Evolutionary conservation across 2,797 vertebrate species (phyloP).

Genomic region (Brachymystax lenok): DNA sequence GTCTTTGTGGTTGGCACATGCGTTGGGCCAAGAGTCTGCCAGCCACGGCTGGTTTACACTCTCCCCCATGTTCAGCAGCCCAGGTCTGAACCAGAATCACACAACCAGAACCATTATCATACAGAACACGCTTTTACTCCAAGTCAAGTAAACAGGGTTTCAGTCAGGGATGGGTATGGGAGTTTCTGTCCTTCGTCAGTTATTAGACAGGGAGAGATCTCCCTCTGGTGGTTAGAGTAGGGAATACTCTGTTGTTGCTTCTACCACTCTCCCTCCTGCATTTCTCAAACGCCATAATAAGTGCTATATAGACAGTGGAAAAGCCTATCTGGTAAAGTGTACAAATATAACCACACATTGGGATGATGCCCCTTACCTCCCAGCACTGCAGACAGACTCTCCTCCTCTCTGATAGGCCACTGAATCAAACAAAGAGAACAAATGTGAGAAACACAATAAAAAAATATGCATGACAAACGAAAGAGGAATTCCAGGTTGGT

Average conservation of each 20-base stretch:
- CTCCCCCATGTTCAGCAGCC: conserved; percentile 90
- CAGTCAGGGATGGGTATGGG: not conserved
- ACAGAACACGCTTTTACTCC: not conserved
- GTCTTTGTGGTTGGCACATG: conserved; percentile 90
- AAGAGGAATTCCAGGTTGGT: not conserved
- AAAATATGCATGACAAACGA: not conserved
- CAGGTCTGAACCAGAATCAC: conserved; percentile 75
- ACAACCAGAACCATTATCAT: conserved; percentile 40
- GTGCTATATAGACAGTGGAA: not conserved
- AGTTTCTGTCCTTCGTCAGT: not conserved
- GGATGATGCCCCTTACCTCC: conserved; percentile 79
- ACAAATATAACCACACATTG: too few relatives aligned
- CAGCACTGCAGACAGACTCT: conserved; percentile 87
- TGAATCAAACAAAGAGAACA: conserved; percentile 68
- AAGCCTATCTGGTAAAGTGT: not conserved
- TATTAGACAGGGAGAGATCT: conserved; percentile 64
- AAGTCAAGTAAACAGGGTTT: conserved; percentile 1
- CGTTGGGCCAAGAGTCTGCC: conserved; percentile 92
- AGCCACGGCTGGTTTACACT: conserved; percentile 89
- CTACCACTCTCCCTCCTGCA: not conserved
- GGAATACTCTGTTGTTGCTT: conserved; percentile 32
- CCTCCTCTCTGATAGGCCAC: conserved; percentile 96
- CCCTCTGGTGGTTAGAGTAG: conserved; percentile 77
- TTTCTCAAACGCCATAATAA: not conserved
- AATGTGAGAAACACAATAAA: not conserved